A percentile compares a stretch with the other conserved stretches of the same genome.
Conservation (phyloP, 92 coral and sea anemone genomes). For the Phenganax stokvisi region DNA sequence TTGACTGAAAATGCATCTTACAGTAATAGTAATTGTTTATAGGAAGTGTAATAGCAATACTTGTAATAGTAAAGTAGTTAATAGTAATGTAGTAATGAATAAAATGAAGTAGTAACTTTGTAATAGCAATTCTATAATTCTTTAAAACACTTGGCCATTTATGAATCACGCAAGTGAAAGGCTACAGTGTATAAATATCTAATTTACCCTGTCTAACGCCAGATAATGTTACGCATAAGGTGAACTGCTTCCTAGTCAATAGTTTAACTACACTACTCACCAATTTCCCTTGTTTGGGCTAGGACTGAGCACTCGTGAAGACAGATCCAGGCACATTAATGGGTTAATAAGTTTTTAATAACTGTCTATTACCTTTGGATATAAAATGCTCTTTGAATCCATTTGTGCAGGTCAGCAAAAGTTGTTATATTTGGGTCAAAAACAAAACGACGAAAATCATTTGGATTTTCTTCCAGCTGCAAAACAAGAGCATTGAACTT, state of each 20-base stretch:
- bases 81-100: no score
- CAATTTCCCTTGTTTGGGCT: no score
- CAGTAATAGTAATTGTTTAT: background rate
- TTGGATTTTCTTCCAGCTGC: constrained; percentile 54
- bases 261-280: no score
- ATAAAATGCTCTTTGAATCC: constrained; percentile 79
- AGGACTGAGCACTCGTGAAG: no score
- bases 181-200: no score
- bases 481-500: constrained; percentile 18
- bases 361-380: constrained; percentile 56
- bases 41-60: background rate
- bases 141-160: no score
- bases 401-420: constrained; percentile 65
- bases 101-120: no score
- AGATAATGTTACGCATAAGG: background rate
- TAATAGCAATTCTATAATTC: no score
- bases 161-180: no score
- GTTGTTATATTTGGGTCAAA: constrained; percentile 96
- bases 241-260: background rate
- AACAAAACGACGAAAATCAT: constrained; percentile 69
- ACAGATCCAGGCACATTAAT: background rate
- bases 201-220: no score
- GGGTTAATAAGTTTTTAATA: background rate
- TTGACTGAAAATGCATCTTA: background rate
- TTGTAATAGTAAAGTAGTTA: no score